phyloP scores from a whole-genome alignment of 2,113 vertebrate genomes.

The Pycnonotus jocosus region DNA sequence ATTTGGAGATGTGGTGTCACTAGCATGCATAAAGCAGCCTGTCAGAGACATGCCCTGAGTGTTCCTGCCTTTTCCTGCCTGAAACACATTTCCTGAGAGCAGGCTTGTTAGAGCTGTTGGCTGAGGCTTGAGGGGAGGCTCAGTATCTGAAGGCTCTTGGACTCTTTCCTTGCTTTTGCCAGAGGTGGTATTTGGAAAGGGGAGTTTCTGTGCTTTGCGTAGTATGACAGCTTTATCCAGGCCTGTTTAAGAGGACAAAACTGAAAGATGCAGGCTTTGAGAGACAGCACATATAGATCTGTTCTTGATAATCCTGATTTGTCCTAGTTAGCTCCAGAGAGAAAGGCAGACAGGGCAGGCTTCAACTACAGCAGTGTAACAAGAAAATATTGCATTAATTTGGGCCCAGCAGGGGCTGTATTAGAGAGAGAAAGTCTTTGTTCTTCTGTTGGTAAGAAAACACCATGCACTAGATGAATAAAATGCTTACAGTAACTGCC shows the following conservation, averaged over 20 bases:
- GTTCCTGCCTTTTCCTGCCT: background rate
- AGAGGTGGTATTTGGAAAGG: background rate
- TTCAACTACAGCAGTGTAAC: background rate
- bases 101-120: background rate
- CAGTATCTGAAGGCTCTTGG: background rate
- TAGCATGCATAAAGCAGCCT: background rate
- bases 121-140: background rate
- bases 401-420: constrained; percentile 17
- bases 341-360: background rate
- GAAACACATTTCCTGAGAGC: background rate
- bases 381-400: constrained; percentile 48
- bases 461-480: background rate
- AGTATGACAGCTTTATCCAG: background rate
- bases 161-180: background rate
- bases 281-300: background rate
- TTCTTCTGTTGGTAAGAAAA: constrained; percentile 15
- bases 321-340: constrained; percentile 40
- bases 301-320: constrained; percentile 30
- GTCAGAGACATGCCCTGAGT: background rate
- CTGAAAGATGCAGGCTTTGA: background rate
- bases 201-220: background rate
- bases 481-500: background rate
- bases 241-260: background rate
- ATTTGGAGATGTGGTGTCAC: background rate
- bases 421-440: constrained; percentile 29